A percentile compares a stretch with the other conserved stretches of the same genome.
These are phyloP conservation scores for Bergia sp. DNA, from an alignment of 92 coral and sea anemone species.

Conservation along the genomic window DNA sequence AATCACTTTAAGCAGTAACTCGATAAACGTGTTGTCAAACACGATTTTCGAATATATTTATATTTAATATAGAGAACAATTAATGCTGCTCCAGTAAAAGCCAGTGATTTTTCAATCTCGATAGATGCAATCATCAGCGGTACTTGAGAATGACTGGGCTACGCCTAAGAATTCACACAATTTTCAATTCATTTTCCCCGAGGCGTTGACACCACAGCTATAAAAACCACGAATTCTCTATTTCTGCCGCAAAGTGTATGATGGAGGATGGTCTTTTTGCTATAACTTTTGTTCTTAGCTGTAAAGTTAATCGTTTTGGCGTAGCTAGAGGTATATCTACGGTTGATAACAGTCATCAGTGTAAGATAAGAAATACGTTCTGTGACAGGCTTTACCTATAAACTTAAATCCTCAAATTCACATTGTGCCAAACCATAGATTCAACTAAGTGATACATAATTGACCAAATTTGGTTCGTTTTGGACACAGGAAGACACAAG, in stretches of 20 bases:
- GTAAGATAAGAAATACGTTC: neutral
- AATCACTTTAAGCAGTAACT: neutral
- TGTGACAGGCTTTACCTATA: neutral
- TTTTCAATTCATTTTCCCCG: neutral
- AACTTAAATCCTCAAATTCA: neutral
- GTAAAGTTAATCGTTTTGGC: neutral
- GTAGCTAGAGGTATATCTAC: no score
- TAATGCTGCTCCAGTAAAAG: neutral
- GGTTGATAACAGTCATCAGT: neutral
- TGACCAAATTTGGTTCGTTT: conserved; percentile 37
- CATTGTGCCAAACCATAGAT: neutral
- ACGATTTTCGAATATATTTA: no score
- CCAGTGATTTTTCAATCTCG: neutral
- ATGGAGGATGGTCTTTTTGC: neutral
- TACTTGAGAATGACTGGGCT: neutral
- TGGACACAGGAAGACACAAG: neutral
- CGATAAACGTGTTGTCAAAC: no score
- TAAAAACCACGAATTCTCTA: neutral
- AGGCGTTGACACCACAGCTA: neutral
- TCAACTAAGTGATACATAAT: neutral
- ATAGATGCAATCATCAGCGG: conserved; percentile 17
- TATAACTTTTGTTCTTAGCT: neutral
- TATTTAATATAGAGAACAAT: neutral
- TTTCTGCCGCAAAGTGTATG: neutral
- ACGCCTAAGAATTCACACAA: neutral